Conservation (phyloP, 2,888 invertebrate genomes). For the Eurytoma adleriae region DNA sequence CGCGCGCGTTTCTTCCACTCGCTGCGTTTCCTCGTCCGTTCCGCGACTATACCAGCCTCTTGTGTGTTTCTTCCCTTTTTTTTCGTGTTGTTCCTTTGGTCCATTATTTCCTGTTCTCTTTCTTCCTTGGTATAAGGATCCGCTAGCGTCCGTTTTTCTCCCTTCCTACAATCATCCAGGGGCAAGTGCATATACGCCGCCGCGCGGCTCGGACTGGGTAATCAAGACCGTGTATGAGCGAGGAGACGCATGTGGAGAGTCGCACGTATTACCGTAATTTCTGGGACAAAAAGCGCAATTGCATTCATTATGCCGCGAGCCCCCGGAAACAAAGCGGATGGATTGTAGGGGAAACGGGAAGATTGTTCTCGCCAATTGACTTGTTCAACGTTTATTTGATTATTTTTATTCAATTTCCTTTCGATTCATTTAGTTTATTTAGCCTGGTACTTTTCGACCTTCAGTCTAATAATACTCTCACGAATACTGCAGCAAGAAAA, state of each 20-base stretch:
- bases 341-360: slow-evolving; percentile 19
- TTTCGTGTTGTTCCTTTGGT: background rate
- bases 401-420: background rate
- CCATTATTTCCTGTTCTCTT: background rate
- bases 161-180: slow-evolving; percentile 8
- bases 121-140: background rate
- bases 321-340: slow-evolving; percentile 67
- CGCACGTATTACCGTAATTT: slow-evolving; percentile 64
- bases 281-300: slow-evolving; percentile 73
- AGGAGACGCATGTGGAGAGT: slow-evolving; percentile 63
- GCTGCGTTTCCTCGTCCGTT: no score
- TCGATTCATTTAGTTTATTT: background rate
- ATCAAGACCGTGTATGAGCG: slow-evolving; percentile 39
- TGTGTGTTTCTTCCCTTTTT: background rate
- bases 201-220: background rate
- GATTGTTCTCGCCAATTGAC: slow-evolving; percentile 25
- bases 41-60: no score
- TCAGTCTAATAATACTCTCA: no score
- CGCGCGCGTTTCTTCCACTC: no score
- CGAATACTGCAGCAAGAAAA: no score
- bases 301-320: slow-evolving; percentile 69
- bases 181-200: background rate
- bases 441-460: no score
- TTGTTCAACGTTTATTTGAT: background rate
- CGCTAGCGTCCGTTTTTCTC: slow-evolving; percentile 46